Evolutionary conservation across 1,140 invertebrate species (phyloP).

Genomic region (Drosophila persimilis): DNA sequence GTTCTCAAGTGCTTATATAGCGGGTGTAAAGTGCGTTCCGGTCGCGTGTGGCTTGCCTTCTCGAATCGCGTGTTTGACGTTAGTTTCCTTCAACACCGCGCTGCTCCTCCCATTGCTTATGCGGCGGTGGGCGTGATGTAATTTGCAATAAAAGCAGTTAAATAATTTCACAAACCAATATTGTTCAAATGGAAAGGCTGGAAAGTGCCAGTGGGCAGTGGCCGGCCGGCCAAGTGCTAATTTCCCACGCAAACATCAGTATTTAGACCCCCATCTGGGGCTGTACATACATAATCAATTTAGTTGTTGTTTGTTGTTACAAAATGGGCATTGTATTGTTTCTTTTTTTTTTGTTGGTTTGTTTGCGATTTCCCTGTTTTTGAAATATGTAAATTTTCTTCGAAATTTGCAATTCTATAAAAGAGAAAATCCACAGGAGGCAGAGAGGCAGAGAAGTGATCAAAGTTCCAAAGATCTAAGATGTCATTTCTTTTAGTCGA

Average conservation of each 20-base stretch:
- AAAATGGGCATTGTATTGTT: conserved; percentile 36
- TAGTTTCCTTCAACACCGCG: conserved; percentile 36
- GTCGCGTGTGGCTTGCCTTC: conserved; percentile 67
- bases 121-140: conserved; percentile 72
- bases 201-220: conserved; percentile 8
- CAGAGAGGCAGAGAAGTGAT: not conserved
- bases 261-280: conserved; percentile 2
- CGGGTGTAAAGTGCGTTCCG: conserved; percentile 67
- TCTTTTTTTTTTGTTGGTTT: conserved; percentile 15
- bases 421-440: conserved; percentile 12
- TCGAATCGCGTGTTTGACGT: conserved; percentile 58
- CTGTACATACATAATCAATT: conserved; percentile 64
- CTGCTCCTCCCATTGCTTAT: not conserved
- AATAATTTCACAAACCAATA: conserved; percentile 63
- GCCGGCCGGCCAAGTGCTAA: conserved; percentile 60
- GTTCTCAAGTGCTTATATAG: conserved; percentile 41
- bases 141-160: conserved; percentile 76
- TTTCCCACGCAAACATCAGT: conserved; percentile 50
- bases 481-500: too few relatives aligned
- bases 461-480: too few relatives aligned
- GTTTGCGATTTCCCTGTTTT: conserved; percentile 10
- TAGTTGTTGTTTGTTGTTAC: conserved; percentile 69
- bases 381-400: conserved; percentile 35
- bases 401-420: conserved; percentile 44
- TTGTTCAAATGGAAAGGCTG: conserved; percentile 31